Evolutionary conservation across 1,140 invertebrate species (phyloP).

Genomic region (Metaphire vulgaris): DNA sequence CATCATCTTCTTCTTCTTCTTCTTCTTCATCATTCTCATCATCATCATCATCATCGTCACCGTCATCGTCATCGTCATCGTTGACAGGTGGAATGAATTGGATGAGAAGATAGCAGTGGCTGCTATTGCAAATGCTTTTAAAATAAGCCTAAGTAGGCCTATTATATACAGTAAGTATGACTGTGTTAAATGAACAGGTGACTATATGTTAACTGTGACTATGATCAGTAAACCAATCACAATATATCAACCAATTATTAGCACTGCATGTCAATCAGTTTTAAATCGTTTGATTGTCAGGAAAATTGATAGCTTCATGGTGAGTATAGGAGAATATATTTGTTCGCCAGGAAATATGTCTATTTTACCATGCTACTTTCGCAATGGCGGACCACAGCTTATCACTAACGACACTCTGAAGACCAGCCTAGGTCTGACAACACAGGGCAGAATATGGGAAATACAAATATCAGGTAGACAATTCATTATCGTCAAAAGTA

Average conservation of each 20-base stretch:
- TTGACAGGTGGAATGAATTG: no score
- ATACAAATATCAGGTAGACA: conserved; percentile 23
- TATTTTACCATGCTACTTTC: conserved; percentile 26
- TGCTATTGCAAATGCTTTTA: neutral
- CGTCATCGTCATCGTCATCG: neutral
- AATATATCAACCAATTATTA: no score
- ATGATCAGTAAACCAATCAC: no score
- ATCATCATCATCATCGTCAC: neutral
- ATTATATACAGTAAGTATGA: no score
- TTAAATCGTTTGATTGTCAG: no score
- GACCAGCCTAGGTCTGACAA: conserved; percentile 14
- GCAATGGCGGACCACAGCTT: conserved; percentile 17
- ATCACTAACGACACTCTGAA: conserved; percentile 24
- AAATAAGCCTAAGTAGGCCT: neutral
- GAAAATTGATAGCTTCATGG: no score
- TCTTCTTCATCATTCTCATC: no score
- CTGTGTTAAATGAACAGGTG: no score
- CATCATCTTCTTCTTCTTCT: neutral
- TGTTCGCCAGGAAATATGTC: conserved; percentile 30
- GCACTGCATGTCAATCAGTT: no score
- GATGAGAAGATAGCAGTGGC: no score
- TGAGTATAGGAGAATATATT: no score
- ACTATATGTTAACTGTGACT: no score
- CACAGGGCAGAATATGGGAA: conserved; percentile 19
- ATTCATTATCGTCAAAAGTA: neutral